Evolutionary conservation across 2,113 vertebrate species (phyloP).

Genomic region (Burhinus oedicnemus): DNA sequence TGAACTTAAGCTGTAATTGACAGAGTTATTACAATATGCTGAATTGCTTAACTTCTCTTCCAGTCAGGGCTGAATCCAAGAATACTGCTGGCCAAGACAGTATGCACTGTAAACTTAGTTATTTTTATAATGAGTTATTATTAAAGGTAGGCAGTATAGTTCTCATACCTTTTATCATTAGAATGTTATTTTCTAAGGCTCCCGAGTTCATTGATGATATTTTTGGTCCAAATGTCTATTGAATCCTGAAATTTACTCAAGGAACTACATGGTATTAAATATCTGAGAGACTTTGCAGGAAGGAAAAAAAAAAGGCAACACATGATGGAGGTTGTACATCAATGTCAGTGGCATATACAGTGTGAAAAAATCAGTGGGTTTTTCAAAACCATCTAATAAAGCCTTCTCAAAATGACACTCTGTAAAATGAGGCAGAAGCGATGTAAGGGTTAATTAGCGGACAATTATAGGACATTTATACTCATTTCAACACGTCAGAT

Average conservation of each 20-base stretch:
- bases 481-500: neutral
- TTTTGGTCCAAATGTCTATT: neutral
- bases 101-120: neutral
- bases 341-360: neutral
- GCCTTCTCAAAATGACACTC: neutral
- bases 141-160: neutral
- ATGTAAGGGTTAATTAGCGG: neutral
- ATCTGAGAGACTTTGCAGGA: neutral
- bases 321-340: neutral
- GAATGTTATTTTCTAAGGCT: neutral
- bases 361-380: neutral
- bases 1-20: neutral
- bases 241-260: neutral
- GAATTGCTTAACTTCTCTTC: neutral
- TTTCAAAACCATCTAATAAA: neutral
- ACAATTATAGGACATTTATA: neutral
- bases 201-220: neutral
- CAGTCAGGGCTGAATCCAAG: neutral
- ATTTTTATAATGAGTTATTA: neutral
- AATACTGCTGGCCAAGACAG: neutral
- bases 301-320: neutral
- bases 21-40: neutral
- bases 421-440: neutral
- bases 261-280: neutral
- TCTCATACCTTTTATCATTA: neutral